Evolutionary conservation across 2,113 vertebrate genomes (phyloP), one percentile per base, ranked within the genome.

Genomic region (Psammodynastes pulverulentus): DNA sequence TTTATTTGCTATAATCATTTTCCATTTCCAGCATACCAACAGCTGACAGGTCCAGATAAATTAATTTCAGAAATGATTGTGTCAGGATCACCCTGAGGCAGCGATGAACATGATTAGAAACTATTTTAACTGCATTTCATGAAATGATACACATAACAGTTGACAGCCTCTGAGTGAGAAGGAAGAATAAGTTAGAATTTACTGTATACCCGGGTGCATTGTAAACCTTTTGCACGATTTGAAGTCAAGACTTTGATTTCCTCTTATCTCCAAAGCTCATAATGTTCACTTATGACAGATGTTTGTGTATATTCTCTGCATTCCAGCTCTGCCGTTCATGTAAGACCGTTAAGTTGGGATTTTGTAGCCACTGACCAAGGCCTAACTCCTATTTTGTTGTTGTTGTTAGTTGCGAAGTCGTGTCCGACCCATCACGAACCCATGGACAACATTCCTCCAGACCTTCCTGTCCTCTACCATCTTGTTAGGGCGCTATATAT

Each of bases 1-100:
- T 43, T 92, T 51, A 39, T 39, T 92, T 53, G 88, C 79, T 95
- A 39, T 85, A 94, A 92, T 72, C 19, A 17, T n/a, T 21, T 45
- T 88, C 87, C 34, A 84, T 91, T 79, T 58, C 9, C 85, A 90
- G 67, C 67, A 23, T 39, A 86, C 26, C 26, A 9, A 6, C 13
- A 85, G n/a, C 29, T 84, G 34, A 87, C 34, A 46, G 3, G 79
- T 92, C 26, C 88, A 48, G 13, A 58, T 86, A 6, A 62, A 85
- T 95, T 89, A 90, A 53, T 90, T 91, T 19, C 53, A 90, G 51
- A 48, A 87, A 90, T 53, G 10, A 72, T 67, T 43, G 3, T 43
- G 17, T 79, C 72, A 79, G 72, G 3, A 34, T 79, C 72, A 21
- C 34, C 34, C 34, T 3, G 34, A 79, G 72, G 43, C 34, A 79